Base-by-base conservation (phyloP, 1,140 invertebrate genomes). In the Chlorops oryzae region DNA sequence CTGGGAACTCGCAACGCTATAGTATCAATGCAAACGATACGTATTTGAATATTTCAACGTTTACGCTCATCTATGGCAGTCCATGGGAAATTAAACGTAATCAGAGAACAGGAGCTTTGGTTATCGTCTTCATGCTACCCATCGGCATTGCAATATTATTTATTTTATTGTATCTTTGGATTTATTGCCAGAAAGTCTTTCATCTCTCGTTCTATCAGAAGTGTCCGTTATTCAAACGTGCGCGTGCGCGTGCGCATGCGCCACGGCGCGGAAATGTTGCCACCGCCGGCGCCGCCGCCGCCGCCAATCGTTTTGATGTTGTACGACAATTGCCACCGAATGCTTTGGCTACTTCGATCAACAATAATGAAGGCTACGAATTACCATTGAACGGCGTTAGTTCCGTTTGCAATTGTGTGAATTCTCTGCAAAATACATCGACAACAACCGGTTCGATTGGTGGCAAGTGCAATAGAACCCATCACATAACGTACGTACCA, bases 91-190 rank as follows among this genome's bases (percentile, higher is more conserved):
- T 59, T 17, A 50, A 70, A 37, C 51, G 59, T 18, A 70, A 57
- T 45, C 67, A 70, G 50, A 53, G 61, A 4, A 48, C 59, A 0
- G 57, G 58, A 18, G 67, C 67, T 5, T 28, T 70, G 7, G 57
- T 70, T 15, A 68, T 70, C 13, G 64, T 70, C 1, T 65, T 70
- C 20, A 59, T 70, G 65, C 49, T 70, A 44, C 67, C 67, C 0
- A 22, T 70, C 34, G 66, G 66, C 5, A 66, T 70, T 2, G 66
- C 63, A 0, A 23, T 67, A 20, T 52, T 70, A 23, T 70, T 68
- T 32, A 51, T 70, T 1, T 37, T 70, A 2, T 55, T 70, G 1
- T 70, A 70, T 28, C 35, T 70, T 7, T 70, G 66, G 52, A 53
- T 70, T 15, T 61, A 70, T 44, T 70, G 67, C 32, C 67, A 70